Evolutionary conservation across 2,797 vertebrate genomes (phyloP), one percentile per base, ranked within the genome.

Genomic region (Melanotaenia boesemani): DNA sequence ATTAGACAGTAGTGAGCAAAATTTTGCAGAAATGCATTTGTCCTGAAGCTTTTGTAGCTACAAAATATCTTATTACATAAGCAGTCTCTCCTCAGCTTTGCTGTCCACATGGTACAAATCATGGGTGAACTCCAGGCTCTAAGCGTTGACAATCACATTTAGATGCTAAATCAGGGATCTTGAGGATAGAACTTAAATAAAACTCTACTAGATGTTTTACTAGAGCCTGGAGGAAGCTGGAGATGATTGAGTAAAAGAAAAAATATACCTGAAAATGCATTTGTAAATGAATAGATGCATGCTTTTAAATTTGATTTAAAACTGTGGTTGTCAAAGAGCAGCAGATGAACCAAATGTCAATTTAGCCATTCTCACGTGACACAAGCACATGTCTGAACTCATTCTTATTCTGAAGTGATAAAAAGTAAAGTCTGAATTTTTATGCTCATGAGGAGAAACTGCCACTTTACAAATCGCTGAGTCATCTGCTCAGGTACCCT

Each of bases 401-500:
- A 77, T 76, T 78, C 13, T 70, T 66, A 76, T 85, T 78, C 70
- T 9, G 34, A 54, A 48, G 24, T 5, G 70, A 62, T 59, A 66
- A 57, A 71, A 80, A 75, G 48, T 78, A 63, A 60, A 16, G 36
- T 52, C 5, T 46, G 39, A 60, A 34, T 64, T 77, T 74, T 66
- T 68, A 74, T 76, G 79, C 56, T 75, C 30, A 64, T 32, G 44
- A 73, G 34, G 50, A 76, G 54, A 83, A 77, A 37, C 63, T 55
- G 74, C 83, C 69, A 74, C 55, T 65, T 79, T 44, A 15, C 62
- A 10, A 76, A 76, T 5, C 3, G 65, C 87, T 74, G 83, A 85
- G 26, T 88, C 81, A 86, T 79, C 71, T 44, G 48, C 60, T 66
- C 44, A 70, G 56, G 36, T 84, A 63, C 68, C 74, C 68, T 71